phyloP scores from a whole-genome alignment of 2,888 invertebrate genomes.

The Lucinisca nassula region DNA sequence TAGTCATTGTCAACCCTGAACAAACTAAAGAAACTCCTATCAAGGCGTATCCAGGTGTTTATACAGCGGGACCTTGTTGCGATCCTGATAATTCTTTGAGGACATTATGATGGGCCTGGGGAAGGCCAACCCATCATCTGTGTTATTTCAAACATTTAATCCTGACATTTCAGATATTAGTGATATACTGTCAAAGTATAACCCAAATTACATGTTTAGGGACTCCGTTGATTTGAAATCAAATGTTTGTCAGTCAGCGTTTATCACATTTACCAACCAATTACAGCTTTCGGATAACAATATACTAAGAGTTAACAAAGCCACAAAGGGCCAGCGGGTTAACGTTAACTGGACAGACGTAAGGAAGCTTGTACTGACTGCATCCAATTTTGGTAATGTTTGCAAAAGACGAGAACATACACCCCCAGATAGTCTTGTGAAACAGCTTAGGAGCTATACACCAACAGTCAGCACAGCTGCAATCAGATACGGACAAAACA shows the following conservation, averaged over 20 bases:
- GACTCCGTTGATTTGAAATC: background rate
- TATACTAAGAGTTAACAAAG: background rate
- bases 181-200: background rate
- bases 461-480: background rate
- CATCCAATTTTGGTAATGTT: slow-evolving; percentile 10
- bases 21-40: background rate
- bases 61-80: background rate
- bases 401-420: background rate
- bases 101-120: slow-evolving; percentile 5
- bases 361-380: slow-evolving; percentile 2
- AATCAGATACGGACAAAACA: slow-evolving; percentile 16
- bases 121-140: slow-evolving; percentile 5
- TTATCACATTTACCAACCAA: background rate
- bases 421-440: slow-evolving; percentile 16
- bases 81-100: background rate
- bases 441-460: slow-evolving; percentile 1
- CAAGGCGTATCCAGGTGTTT: background rate
- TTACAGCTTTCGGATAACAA: background rate
- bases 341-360: slow-evolving; percentile 20
- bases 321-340: slow-evolving; percentile 6
- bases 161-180: slow-evolving; percentile 3
- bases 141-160: slow-evolving; percentile 10
- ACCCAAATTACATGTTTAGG: background rate
- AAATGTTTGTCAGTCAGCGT: background rate
- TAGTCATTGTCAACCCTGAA: background rate